Percentiles rank a stretch among this genome's conserved stretches.
phyloP scores from a whole-genome alignment of 2,888 invertebrate genomes.

The Chironomus riparius region DNA sequence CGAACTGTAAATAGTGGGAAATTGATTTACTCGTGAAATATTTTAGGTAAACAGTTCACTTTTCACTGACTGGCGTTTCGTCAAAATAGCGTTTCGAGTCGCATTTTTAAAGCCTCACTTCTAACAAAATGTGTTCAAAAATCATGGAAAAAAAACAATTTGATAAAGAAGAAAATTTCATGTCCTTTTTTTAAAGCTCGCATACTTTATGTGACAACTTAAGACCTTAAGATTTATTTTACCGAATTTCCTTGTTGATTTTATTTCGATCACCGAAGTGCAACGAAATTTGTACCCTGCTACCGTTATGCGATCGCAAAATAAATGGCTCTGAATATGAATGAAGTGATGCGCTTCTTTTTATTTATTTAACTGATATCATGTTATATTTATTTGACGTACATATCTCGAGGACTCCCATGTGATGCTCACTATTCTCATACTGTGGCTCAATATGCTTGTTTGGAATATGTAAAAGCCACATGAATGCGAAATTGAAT shows the following conservation, averaged over 20 bases:
- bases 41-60: neutral
- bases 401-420: neutral
- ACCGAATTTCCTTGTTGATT: too few species aligned
- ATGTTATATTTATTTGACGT: neutral
- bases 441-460: neutral
- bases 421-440: neutral
- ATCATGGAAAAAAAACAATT: neutral
- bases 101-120: neutral
- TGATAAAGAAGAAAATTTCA: too few species aligned
- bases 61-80: neutral
- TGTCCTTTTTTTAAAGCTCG: neutral
- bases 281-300: too few species aligned
- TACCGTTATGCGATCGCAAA: too few species aligned
- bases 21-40: too few species aligned
- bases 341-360: too few species aligned
- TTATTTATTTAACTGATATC: neutral
- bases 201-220: neutral
- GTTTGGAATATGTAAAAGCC: too few species aligned
- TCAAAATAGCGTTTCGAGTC: neutral
- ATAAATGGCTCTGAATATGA: too few species aligned
- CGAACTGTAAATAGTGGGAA: too few species aligned
- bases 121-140: too few species aligned
- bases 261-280: too few species aligned
- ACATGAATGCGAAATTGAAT: neutral
- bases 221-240: neutral